Evolutionary conservation across 2,888 invertebrate species (phyloP), one percentile per base, ranked within the genome.

Genomic region (Mycalesis mineus): DNA sequence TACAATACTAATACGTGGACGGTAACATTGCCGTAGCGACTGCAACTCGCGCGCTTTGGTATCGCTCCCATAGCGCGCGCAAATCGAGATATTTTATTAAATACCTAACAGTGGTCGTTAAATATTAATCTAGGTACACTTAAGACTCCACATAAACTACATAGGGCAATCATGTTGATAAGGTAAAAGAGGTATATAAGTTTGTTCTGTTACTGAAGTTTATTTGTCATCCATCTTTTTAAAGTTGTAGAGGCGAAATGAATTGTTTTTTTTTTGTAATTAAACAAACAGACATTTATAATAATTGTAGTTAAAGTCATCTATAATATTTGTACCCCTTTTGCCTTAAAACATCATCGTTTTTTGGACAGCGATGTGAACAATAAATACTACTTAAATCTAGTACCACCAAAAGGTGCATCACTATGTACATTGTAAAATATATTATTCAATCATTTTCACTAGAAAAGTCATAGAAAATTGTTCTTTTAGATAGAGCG

Each of bases 1-100:
- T 5, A 39, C 13, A 15, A 47, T 55, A 58, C 22, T 22, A 54
- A 4, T 13, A 58, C 55, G 61, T 71, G 74, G 75, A 75, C 75
- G 74, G 74, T 72, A 71, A 71, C 72, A 71, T 67, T 65, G 67
- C 62, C 49, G 58, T 49, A 61, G 54, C 52, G 31, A 42, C 39
- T 45, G 17, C 36, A 11, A 15, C 9, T 36, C 22, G n/a, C n/a
- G n/a, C n/a, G 40, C 17, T 42, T 44, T 14, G 4, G 9, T 36
- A 28, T 44, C n/a, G n/a, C n/a, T n/a, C n/a, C n/a, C n/a, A n/a
- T n/a, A n/a, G n/a, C n/a, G n/a, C n/a, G n/a, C n/a, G n/a, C n/a
- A 36, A 44, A 45, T 39, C 29, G 42, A 37, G 11, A 42, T 48
- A 11, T 36, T 17, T 22, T 22, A 22, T 31, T 51, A 40, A 51